Percentiles rank a stretch among this genome's conserved stretches.
These are phyloP conservation scores for Cricetomys ansorgei DNA, from an alignment of 2,113 vertebrate genomes.

Conservation along the genomic window DNA sequence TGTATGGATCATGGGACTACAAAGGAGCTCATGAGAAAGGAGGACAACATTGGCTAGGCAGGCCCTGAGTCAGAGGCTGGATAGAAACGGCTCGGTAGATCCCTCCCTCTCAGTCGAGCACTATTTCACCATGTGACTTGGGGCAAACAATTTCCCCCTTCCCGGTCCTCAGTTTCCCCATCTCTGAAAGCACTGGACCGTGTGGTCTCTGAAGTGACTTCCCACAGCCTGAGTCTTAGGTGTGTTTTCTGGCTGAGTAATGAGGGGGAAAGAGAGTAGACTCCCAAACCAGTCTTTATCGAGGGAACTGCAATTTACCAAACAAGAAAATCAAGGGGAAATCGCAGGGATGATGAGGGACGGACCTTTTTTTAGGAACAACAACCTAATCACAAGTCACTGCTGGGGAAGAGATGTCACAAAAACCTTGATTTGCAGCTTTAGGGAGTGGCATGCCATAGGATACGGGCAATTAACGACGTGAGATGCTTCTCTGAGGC, in stretches of 20 bases:
- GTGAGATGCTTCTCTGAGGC: conserved; percentile 53
- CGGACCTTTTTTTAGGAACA: conserved; percentile 81
- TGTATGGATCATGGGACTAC: not conserved
- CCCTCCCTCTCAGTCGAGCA: not conserved
- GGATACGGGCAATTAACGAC: conserved; percentile 82
- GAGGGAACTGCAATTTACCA: conserved; percentile 79
- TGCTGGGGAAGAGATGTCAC: conserved; percentile 78
- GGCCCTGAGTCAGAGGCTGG: not conserved
- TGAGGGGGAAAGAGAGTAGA: conserved; percentile 67
- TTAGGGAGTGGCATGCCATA: conserved; percentile 71
- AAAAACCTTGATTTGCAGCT: conserved; percentile 82
- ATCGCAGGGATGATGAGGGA: conserved; percentile 81
- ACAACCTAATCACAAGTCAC: conserved; percentile 80
- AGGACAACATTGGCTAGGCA: not conserved
- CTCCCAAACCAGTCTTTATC: conserved; percentile 74
- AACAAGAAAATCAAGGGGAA: conserved; percentile 84
- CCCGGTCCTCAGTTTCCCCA: not conserved
- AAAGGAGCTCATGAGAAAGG: not conserved
- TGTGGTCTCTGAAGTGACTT: conserved; percentile 4
- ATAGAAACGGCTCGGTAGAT: not conserved
- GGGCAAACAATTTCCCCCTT: not conserved
- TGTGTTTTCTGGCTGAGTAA: conserved; percentile 72
- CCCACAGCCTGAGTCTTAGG: conserved; percentile 33
- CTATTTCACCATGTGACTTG: not conserved
- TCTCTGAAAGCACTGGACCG: conserved; percentile 5